A percentile compares a stretch with the other conserved stretches of the same genome.
Conservation (phyloP, 2,888 invertebrate genomes). For the Agriopis aurantiaria region DNA sequence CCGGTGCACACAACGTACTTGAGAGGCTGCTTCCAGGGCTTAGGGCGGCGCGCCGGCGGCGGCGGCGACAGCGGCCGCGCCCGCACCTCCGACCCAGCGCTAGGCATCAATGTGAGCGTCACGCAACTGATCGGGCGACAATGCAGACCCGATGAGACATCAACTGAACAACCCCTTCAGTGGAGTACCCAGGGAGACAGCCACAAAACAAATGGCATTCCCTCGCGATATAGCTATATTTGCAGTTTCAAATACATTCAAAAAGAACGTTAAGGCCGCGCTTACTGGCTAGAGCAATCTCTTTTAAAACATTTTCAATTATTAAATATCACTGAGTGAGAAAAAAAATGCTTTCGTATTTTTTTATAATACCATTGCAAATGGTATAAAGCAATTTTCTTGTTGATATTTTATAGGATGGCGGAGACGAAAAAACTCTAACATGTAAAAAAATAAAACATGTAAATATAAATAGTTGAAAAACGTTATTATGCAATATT, state of each 20-base stretch:
- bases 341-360: too few relatives aligned
- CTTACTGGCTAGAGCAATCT: too few relatives aligned
- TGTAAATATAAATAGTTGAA: too few relatives aligned
- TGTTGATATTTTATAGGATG: too few relatives aligned
- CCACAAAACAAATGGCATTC: background rate
- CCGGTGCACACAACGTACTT: constrained; percentile 73
- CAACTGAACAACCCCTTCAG: background rate
- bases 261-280: background rate
- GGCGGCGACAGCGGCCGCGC: constrained; percentile 59
- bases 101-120: constrained; percentile 61
- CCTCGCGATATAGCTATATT: background rate
- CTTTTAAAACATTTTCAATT: too few relatives aligned
- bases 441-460: too few relatives aligned
- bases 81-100: constrained; percentile 50
- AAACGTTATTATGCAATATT: too few relatives aligned
- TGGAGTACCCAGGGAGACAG: background rate
- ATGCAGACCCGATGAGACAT: constrained; percentile 47
- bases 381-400: too few relatives aligned
- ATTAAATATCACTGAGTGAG: too few relatives aligned
- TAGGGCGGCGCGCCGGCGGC: constrained; percentile 71
- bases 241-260: background rate
- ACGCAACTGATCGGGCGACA: constrained; percentile 52
- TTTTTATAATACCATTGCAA: too few relatives aligned
- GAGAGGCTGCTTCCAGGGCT: constrained; percentile 78
- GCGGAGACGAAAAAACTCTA: too few relatives aligned